A percentile compares a stretch with the other conserved stretches of the same genome.
Conservation (phyloP, 2,797 vertebrate species). For the Catharus ustulatus region DNA sequence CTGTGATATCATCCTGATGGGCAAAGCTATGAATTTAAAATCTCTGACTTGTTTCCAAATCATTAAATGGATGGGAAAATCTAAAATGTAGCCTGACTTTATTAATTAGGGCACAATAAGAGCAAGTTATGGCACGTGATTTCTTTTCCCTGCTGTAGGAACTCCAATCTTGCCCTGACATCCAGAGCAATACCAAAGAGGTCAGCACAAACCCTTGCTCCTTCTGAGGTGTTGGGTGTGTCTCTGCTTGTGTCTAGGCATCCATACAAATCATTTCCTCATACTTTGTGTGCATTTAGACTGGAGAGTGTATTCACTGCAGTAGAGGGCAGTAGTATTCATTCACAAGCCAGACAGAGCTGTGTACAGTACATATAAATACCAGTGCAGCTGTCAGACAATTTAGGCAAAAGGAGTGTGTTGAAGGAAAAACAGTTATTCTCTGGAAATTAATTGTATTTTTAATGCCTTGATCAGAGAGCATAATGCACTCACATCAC, state of each 20-base stretch:
- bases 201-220: not conserved
- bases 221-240: not conserved
- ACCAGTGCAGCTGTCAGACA: not conserved
- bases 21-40: not conserved
- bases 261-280: fast-evolving
- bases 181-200: not conserved
- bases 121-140: not conserved
- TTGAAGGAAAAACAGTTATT: not conserved
- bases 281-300: not conserved
- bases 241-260: not conserved
- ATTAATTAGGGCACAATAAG: not conserved
- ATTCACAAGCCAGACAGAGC: not conserved
- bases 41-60: not conserved
- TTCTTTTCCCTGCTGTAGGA: not conserved
- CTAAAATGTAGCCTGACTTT: not conserved
- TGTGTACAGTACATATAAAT: not conserved
- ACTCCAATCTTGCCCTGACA: not conserved
- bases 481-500: not conserved
- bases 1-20: not conserved
- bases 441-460: not conserved
- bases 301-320: not conserved
- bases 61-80: not conserved
- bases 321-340: constrained; percentile 30
- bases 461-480: not conserved
- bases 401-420: not conserved